Base-by-base conservation (phyloP, 2,888 invertebrate species). In the Thelaira solivaga region DNA sequence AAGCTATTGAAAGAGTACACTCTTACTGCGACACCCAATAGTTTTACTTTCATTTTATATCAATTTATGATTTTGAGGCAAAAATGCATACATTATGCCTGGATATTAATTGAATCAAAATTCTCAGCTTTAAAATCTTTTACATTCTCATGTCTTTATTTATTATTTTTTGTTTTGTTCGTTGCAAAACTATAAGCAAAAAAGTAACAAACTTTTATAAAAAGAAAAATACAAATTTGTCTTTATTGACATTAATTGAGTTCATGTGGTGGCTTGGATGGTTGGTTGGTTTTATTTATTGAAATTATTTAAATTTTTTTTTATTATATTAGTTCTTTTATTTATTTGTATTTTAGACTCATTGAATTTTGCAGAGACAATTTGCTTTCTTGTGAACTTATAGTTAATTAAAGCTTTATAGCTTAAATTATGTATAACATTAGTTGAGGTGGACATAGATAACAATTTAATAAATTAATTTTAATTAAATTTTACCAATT, bases 221-320 rank as follows among this genome's bases (percentile, higher is more conserved):
- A 29, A 26, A 22, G 45, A 45, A 13, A 3, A 16, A 45, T 45
- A 68, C 31, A 53, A 75, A 75, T 61, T 53, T 45, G 62, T 68
- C 51, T 75, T 75, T 75, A 75, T 75, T 75, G 74, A 53, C 74
- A 53, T 68, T 75, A 75, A 75, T 75, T 75, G 74, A 68, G 74
- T 39, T 68, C 67, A 75, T 75, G 67, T 75, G 45, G 59, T 53
- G 16, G 10, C 51, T 31, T 4, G 55, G 45, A 51, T 53, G 16
- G 10, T 59, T 31, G 4, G 55, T 20, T 29, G 3, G 47, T 45
- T 62, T 68, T 39, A 45, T 62, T 75, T 45, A 51, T 36, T 67
- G 10, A 67, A 74, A 59, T 67, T 49, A 53, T 51, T 74, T 13
- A 59, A 73, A 65, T 34, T 51, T 47, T 31, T 45, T 26, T 53